Conservation (phyloP, 2,888 invertebrate species). For the Cremastobaeus sp. region DNA sequence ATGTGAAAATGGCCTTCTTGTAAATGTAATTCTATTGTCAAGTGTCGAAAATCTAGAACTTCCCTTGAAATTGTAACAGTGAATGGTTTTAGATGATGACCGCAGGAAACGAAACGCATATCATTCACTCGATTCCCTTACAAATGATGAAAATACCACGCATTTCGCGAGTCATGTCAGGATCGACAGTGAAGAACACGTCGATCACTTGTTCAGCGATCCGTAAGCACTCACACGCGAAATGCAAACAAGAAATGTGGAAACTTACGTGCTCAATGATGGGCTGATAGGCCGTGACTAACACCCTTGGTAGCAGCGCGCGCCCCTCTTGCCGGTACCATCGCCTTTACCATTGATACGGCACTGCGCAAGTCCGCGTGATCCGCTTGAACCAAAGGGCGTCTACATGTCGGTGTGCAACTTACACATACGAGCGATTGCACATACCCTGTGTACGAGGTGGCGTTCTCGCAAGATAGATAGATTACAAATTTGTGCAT, state of each 20-base stretch:
- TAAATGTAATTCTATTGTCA: not conserved
- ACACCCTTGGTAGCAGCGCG: constrained; percentile 75
- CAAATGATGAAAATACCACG: not conserved
- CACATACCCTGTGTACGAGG: constrained; percentile 42
- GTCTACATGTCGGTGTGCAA: constrained; percentile 34
- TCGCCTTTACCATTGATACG: constrained; percentile 67
- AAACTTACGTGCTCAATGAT: constrained; percentile 77
- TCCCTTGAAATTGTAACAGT: constrained; percentile 6
- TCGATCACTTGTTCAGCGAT: constrained; percentile 7
- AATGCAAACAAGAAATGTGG: constrained; percentile 39
- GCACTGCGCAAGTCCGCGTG: constrained; percentile 71
- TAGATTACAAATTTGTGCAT: constrained; percentile 21
- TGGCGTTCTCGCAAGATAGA: constrained; percentile 32
- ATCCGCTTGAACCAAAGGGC: constrained; percentile 46
- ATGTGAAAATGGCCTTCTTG: too few species aligned
- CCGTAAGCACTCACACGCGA: constrained; percentile 22
- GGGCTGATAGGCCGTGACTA: constrained; percentile 78
- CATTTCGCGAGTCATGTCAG: constrained; percentile 1
- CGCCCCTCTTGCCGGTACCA: constrained; percentile 70
- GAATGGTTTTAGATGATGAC: constrained; percentile 17
- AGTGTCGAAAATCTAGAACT: not conserved
- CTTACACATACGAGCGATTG: constrained; percentile 11
- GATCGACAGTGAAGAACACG: not conserved
- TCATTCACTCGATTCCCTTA: too few species aligned
- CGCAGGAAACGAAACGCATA: too few species aligned